Base-by-base conservation (phyloP, 2,888 invertebrate species). In the Coelopa pilipes region DNA sequence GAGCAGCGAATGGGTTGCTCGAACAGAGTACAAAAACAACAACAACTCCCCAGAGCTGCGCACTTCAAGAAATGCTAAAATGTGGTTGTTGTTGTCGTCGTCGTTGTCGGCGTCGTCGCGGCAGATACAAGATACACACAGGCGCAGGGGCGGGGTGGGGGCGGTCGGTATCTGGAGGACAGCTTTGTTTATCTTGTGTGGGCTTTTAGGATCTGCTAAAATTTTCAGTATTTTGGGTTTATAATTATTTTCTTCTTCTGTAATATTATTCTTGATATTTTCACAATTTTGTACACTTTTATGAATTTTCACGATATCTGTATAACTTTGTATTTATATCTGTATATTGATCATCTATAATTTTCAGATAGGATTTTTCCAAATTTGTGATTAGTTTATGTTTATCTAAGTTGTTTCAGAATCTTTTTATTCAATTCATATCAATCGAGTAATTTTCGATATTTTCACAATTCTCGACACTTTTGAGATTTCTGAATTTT, bases 1-100 rank as follows among this genome's bases (percentile, higher is more conserved):
- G 45, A 62, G 57, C 65, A 76, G 62, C 50, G 1, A 17, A 62
- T 46, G 60, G 49, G 50, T 1, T 62, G 45, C 62, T 34, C 62
- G n/a, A 10, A 62, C 0, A 45, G 12, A 45, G 12, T 0, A n/a
- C 34, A 45, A 34, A 5, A 34, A 62, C 17, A 66, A 66, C 15
- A 49, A 47, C 11, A 47, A 34, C 47, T 45, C 47, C 17, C 45
- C 13, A 46, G 17, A 46, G 63, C 11, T 45, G 46, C 63, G 17
- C 15, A 17, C 17, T 45, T 45, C n/a, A 19, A 10, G n/a, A 63
- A 63, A n/a, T 63, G 47, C 3, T 63, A 10, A 21, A 19, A 17
- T 3, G 17, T 34, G 4, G 34, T 34, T 7, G 34, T 34, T 7
- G 34, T 34, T 7, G 34, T 34, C 34, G 34, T 34, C 34, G 34